Conservation (phyloP, 2,797 vertebrate species). For the Saxicola maurus region DNA sequence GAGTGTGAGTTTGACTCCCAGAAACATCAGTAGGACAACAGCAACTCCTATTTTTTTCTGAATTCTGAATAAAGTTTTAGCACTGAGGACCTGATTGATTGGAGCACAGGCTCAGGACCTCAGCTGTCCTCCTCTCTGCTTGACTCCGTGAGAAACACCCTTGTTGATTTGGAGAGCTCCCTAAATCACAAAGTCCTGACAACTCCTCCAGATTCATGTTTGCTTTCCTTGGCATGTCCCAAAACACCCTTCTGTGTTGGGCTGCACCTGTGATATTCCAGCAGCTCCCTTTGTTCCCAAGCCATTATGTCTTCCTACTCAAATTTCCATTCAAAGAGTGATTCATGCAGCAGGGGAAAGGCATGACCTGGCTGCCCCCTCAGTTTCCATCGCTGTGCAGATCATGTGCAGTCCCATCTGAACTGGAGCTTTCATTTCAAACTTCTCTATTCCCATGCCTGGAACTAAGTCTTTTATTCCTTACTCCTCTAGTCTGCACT, state of each 20-base stretch:
- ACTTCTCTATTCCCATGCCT: neutral
- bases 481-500: neutral
- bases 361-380: constrained; percentile 55
- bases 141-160: neutral
- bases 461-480: neutral
- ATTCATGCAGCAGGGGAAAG: constrained; percentile 57
- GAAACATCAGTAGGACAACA: neutral
- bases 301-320: constrained; percentile 59
- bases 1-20: neutral
- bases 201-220: constrained; percentile 53
- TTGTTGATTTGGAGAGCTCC: constrained; percentile 40
- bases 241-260: constrained; percentile 39
- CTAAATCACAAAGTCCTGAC: constrained; percentile 42
- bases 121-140: neutral
- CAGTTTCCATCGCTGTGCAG: constrained; percentile 53
- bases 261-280: constrained; percentile 60
- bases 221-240: constrained; percentile 57
- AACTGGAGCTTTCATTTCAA: neutral
- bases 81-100: neutral
- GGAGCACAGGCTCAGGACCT: neutral
- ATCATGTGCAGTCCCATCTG: constrained; percentile 30
- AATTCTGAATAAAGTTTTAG: neutral
- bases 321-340: constrained; percentile 55
- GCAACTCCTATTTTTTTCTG: neutral
- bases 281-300: constrained; percentile 58